A percentile compares a stretch with the other conserved stretches of the same genome.
Evolutionary conservation across 2,888 invertebrate species (phyloP).

Genomic region (Hermodice carunculata): DNA sequence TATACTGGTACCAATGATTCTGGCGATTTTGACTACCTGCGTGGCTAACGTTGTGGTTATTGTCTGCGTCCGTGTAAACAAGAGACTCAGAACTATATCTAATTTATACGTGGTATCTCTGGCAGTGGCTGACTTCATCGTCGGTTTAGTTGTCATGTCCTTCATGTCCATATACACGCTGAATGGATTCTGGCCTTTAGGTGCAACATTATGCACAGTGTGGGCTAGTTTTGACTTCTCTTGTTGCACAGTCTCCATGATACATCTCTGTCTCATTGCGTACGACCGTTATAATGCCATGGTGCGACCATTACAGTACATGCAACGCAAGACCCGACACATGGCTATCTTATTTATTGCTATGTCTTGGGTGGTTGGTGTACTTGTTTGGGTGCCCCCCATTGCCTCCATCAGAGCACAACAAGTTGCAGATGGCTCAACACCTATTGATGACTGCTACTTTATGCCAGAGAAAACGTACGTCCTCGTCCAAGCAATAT

Average conservation of each 20-base stretch:
- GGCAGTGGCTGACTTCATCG: slow-evolving; percentile 29
- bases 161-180: slow-evolving; percentile 27
- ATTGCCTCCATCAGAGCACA: slow-evolving; percentile 8
- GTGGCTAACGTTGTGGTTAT: slow-evolving; percentile 12
- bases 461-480: slow-evolving; percentile 17
- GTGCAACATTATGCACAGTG: slow-evolving; percentile 24
- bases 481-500: slow-evolving; percentile 7
- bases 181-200: slow-evolving; percentile 34
- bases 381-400: slow-evolving; percentile 23
- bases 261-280: slow-evolving; percentile 28
- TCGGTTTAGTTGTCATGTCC: slow-evolving; percentile 31
- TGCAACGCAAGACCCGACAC: not conserved
- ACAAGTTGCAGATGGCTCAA: not conserved
- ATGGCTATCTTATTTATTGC: not conserved
- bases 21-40: slow-evolving; percentile 1
- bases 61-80: slow-evolving; percentile 8
- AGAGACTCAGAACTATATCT: slow-evolving; percentile 5
- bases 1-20: not conserved
- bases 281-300: slow-evolving; percentile 28
- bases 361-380: slow-evolving; percentile 21
- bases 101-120: slow-evolving; percentile 29
- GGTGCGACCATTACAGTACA: slow-evolving; percentile 21
- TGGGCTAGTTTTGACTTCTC: slow-evolving; percentile 31
- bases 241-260: slow-evolving; percentile 31
- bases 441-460: slow-evolving; percentile 15